Conservation (phyloP, 53 echinoderm and acorn worm genomes). For the Arbacia lixula region DNA sequence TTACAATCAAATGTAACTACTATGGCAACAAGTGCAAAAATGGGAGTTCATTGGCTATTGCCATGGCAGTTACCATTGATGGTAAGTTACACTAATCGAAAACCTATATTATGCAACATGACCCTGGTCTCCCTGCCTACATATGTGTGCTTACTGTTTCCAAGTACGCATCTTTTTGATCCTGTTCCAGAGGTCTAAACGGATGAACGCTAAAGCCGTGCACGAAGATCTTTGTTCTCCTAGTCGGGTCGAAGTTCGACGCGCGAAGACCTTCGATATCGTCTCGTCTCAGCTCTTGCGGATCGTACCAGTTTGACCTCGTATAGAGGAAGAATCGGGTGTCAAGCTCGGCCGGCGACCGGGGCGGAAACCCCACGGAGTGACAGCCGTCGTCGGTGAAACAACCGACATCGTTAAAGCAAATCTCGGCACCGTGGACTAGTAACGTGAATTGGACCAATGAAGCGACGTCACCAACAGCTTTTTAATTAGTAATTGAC, state of each 20-base stretch:
- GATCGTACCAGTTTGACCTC: slow-evolving; percentile 6
- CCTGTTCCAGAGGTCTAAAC: slow-evolving; percentile 50
- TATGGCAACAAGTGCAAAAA: too few species aligned
- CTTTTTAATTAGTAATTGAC: too few species aligned
- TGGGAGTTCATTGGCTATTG: too few species aligned
- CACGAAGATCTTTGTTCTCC: slow-evolving; percentile 67
- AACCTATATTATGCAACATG: not conserved
- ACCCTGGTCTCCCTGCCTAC: not conserved
- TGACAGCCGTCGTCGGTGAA: slow-evolving; percentile 54
- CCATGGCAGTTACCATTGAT: too few species aligned
- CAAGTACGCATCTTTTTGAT: slow-evolving; percentile 67
- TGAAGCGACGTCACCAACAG: too few species aligned
- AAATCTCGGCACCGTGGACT: slow-evolving; percentile 35
- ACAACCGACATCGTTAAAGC: slow-evolving; percentile 61
- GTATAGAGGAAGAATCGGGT: slow-evolving; percentile 62
- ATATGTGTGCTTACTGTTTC: slow-evolving; percentile 47
- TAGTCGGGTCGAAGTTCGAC: slow-evolving; percentile 63
- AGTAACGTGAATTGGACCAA: too few species aligned
- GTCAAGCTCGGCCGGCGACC: slow-evolving; percentile 46
- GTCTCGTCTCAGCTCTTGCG: slow-evolving; percentile 31
- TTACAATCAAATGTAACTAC: too few species aligned
- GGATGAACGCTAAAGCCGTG: slow-evolving; percentile 79
- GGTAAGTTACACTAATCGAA: not conserved
- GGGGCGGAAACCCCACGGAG: slow-evolving; percentile 53
- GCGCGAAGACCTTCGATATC: slow-evolving; percentile 45